Evolutionary conservation across 2,113 vertebrate species (phyloP).

Genomic region (Rhabdomys dilectus): DNA sequence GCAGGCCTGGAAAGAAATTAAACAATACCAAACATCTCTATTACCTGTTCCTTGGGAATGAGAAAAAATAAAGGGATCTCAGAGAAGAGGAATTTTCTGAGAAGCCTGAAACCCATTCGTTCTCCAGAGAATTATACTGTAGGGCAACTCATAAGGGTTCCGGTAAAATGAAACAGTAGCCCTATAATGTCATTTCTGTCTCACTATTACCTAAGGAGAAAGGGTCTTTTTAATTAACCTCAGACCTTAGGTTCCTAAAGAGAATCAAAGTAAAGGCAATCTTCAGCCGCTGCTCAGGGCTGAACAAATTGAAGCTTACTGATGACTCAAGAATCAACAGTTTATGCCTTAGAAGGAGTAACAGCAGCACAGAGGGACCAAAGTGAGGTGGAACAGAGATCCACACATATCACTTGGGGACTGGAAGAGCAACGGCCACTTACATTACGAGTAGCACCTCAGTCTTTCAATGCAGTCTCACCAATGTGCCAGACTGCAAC

Average conservation of each 20-base stretch:
- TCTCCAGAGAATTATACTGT: background rate
- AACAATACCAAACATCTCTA: background rate
- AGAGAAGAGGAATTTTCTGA: background rate
- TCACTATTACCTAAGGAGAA: background rate
- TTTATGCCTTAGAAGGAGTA: slow-evolving; percentile 74
- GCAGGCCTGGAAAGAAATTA: background rate
- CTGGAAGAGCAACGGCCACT: no score
- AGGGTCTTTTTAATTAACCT: slow-evolving; percentile 29
- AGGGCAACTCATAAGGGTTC: background rate
- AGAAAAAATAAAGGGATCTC: background rate
- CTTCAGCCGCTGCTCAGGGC: slow-evolving; percentile 37
- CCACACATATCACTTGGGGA: background rate
- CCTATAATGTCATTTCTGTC: background rate
- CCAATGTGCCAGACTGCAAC: background rate
- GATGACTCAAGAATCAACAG: slow-evolving; percentile 81
- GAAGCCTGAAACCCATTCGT: background rate
- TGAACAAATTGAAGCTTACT: slow-evolving; percentile 74
- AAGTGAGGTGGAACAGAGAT: background rate
- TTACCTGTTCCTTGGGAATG: background rate
- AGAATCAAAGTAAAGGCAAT: background rate
- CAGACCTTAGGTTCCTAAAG: background rate
- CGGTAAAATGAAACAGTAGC: background rate
- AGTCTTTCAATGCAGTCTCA: background rate
- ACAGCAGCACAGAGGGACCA: slow-evolving; percentile 70
- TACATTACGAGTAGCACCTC: background rate